These are phyloP conservation scores for Naja naja DNA, from an alignment of 2,113 vertebrate species.

Conservation along the genomic window DNA sequence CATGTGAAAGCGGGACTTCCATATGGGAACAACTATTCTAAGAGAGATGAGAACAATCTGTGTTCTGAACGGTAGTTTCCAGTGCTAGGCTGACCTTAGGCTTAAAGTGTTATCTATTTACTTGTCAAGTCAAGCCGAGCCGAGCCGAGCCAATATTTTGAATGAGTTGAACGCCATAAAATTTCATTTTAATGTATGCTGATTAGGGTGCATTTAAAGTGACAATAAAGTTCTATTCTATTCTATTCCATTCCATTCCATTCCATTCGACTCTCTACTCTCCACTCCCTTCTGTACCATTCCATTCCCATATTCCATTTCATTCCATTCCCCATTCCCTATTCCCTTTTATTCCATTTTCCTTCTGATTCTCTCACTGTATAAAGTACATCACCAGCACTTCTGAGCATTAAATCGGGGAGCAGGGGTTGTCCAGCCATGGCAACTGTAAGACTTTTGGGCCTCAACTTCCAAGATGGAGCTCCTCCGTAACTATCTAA, in stretches of 20 bases:
- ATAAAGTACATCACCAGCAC: not conserved
- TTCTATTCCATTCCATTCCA: too few relatives aligned
- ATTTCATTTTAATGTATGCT: too few relatives aligned
- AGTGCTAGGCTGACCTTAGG: not conserved
- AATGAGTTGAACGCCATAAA: too few relatives aligned
- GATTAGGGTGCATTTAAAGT: too few relatives aligned
- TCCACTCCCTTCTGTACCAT: fast-evolving
- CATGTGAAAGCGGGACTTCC: not conserved
- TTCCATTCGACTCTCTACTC: too few relatives aligned
- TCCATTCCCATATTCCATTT: too few relatives aligned
- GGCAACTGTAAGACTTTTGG: not conserved
- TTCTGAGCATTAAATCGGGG: not conserved
- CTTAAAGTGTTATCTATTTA: not conserved
- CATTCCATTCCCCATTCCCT: too few relatives aligned
- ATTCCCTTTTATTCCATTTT: not conserved
- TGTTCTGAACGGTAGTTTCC: not conserved
- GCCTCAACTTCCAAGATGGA: not conserved
- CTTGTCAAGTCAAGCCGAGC: not conserved
- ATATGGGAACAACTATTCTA: not conserved
- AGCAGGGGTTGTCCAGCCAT: not conserved
- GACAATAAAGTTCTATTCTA: too few relatives aligned
- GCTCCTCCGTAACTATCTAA: not conserved
- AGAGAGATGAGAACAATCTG: not conserved
- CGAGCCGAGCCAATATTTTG: too few relatives aligned
- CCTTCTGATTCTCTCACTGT: not conserved